Evolutionary conservation across 2,888 invertebrate genomes (phyloP).

Genomic region (Tenthredo scrophulariae): DNA sequence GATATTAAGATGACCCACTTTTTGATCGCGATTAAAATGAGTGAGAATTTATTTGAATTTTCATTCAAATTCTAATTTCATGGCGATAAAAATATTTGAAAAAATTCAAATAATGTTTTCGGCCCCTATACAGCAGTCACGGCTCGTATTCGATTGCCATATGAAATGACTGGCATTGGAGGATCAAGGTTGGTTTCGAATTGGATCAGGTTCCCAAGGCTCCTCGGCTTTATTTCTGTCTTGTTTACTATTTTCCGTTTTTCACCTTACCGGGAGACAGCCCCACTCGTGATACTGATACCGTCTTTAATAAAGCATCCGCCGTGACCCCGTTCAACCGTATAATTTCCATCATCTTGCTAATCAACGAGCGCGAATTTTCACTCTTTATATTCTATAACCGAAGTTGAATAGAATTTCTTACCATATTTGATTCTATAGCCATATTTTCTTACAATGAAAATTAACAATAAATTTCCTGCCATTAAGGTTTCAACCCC

Average conservation of each 20-base stretch:
- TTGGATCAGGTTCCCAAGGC: constrained; percentile 42
- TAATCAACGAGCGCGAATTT: neutral
- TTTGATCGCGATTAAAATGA: neutral
- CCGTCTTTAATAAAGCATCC: constrained; percentile 21
- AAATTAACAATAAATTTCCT: neutral
- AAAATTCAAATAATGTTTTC: constrained; percentile 26
- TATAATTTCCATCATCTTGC: neutral
- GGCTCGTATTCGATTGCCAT: constrained; percentile 32
- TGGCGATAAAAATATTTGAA: constrained; percentile 1
- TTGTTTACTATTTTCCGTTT: constrained; percentile 12
- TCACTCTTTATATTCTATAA: neutral
- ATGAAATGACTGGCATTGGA: constrained; percentile 42
- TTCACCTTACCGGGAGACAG: constrained; percentile 7
- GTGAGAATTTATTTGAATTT: constrained; percentile 1
- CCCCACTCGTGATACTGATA: neutral
- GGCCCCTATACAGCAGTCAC: constrained; percentile 19
- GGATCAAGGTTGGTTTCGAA: constrained; percentile 38
- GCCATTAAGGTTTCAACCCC: neutral
- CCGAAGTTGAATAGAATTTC: neutral
- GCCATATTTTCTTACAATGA: neutral
- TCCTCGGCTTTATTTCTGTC: constrained; percentile 19
- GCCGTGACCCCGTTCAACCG: constrained; percentile 25
- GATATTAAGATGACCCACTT: neutral
- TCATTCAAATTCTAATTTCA: neutral
- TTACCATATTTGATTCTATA: neutral